Percentiles rank a stretch among this genome's conserved stretches.
phyloP scores from a whole-genome alignment of 2,888 invertebrate species.

The Eilema sororculum region DNA sequence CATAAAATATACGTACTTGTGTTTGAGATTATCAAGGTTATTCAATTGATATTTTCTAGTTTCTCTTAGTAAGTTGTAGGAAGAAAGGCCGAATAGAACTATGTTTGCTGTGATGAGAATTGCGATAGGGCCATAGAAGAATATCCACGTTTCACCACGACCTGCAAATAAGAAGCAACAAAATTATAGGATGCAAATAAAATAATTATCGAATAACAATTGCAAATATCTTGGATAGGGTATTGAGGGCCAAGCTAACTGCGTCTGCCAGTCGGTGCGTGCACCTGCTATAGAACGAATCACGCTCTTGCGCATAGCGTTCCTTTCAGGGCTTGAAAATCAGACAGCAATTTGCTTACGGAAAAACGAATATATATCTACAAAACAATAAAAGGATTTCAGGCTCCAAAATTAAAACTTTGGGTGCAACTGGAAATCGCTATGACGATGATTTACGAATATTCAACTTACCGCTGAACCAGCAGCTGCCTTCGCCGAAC shows the following conservation, averaged over 20 bases:
- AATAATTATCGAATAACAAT: not conserved
- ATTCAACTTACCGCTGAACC: conserved; percentile 87
- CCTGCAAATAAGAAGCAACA: conserved; percentile 68
- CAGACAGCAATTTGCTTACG: no score
- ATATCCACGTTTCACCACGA: conserved; percentile 86
- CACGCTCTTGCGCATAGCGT: no score
- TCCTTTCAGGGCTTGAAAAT: no score
- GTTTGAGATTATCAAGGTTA: conserved; percentile 84
- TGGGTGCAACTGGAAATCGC: no score
- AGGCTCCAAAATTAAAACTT: no score
- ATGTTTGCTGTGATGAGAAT: conserved; percentile 86
- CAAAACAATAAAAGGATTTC: no score
- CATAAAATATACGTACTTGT: conserved; percentile 76
- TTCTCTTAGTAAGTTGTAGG: conserved; percentile 85
- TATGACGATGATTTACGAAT: not conserved
- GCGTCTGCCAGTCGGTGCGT: no score
- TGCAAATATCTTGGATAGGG: no score
- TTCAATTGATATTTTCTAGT: conserved; percentile 83
- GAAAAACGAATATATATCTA: no score
- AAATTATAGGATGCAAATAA: not conserved
- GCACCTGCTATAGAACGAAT: no score
- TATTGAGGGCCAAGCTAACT: no score
- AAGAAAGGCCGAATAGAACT: conserved; percentile 87
- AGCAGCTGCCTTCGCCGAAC: conserved; percentile 87
- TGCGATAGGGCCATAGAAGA: conserved; percentile 90